Evolutionary conservation across 2,888 invertebrate species (phyloP).

Genomic region (Heteromurus nitidus): DNA sequence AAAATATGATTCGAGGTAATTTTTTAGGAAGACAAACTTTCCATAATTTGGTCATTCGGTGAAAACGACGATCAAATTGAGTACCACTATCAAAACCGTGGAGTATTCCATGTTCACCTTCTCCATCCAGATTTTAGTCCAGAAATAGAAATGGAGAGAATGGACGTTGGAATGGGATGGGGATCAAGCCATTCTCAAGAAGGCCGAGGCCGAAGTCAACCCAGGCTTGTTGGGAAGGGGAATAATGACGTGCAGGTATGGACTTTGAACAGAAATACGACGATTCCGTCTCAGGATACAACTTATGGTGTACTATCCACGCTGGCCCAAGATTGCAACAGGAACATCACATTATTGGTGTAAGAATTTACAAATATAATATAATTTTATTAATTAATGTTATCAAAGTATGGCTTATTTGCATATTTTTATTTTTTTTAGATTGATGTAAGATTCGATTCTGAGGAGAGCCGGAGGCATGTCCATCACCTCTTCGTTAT

Average conservation of each 20-base stretch:
- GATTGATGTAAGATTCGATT: background rate
- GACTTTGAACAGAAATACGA: background rate
- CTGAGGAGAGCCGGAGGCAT: background rate
- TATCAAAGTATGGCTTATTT: background rate
- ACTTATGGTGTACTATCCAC: slow-evolving; percentile 11
- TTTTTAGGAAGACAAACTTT: slow-evolving; percentile 12
- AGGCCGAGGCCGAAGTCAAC: background rate
- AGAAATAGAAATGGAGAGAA: background rate
- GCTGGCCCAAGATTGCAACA: background rate
- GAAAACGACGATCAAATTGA: slow-evolving; percentile 41
- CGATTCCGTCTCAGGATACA: slow-evolving; percentile 7
- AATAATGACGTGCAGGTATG: slow-evolving; percentile 5
- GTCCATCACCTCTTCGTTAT: slow-evolving; percentile 4
- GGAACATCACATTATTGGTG: slow-evolving; percentile 19
- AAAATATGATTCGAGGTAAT: background rate
- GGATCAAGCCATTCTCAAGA: too few relatives aligned
- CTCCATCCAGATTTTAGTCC: slow-evolving; percentile 28
- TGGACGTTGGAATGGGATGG: too few relatives aligned
- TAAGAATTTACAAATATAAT: background rate
- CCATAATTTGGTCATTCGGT: slow-evolving; percentile 37
- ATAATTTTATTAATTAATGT: background rate
- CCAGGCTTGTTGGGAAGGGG: background rate
- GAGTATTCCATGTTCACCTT: background rate
- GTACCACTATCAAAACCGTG: slow-evolving; percentile 46
- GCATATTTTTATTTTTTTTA: background rate